Percentiles rank a stretch among this genome's conserved stretches.
Conservation (phyloP, 2,888 invertebrate species). For the Catocala nupta region DNA sequence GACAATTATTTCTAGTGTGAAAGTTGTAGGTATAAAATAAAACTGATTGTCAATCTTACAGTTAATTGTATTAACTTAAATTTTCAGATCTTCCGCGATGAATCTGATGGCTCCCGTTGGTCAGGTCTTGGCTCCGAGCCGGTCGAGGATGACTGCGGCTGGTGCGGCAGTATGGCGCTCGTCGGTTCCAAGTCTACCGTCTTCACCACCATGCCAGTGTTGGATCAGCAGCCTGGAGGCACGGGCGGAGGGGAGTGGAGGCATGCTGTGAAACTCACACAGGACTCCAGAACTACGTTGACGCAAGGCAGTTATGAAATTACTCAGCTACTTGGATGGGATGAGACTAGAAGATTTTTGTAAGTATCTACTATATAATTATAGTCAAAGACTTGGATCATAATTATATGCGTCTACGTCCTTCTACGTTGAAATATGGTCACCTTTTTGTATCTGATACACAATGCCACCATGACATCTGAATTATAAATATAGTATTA, state of each 20-base stretch:
- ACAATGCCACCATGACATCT: no score
- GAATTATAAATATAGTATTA: no score
- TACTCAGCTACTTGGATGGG: slow-evolving; percentile 92
- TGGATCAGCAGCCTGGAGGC: slow-evolving; percentile 68
- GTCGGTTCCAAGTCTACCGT: slow-evolving; percentile 71
- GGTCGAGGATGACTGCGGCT: slow-evolving; percentile 76
- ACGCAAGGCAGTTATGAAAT: slow-evolving; percentile 93
- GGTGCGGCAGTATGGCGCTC: slow-evolving; percentile 80
- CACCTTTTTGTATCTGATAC: no score
- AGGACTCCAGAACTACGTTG: slow-evolving; percentile 76
- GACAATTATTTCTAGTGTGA: no score
- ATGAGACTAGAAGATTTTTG: slow-evolving; percentile 90
- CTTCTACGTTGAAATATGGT: no score
- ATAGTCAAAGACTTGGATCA: neutral
- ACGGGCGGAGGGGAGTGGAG: slow-evolving; percentile 78
- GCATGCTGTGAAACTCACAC: slow-evolving; percentile 69
- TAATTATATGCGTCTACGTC: no score
- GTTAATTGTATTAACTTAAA: neutral
- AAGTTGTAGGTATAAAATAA: no score
- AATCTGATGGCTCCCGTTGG: slow-evolving; percentile 79
- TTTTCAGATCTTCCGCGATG: slow-evolving; percentile 77
- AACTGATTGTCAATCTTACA: no score
- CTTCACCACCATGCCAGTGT: slow-evolving; percentile 84
- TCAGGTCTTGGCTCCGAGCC: slow-evolving; percentile 82
- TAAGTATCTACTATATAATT: slow-evolving; percentile 71